A percentile compares a stretch with the other conserved stretches of the same genome.
phyloP scores from a whole-genome alignment of 2,113 vertebrate species.

The Guaruba guarouba region DNA sequence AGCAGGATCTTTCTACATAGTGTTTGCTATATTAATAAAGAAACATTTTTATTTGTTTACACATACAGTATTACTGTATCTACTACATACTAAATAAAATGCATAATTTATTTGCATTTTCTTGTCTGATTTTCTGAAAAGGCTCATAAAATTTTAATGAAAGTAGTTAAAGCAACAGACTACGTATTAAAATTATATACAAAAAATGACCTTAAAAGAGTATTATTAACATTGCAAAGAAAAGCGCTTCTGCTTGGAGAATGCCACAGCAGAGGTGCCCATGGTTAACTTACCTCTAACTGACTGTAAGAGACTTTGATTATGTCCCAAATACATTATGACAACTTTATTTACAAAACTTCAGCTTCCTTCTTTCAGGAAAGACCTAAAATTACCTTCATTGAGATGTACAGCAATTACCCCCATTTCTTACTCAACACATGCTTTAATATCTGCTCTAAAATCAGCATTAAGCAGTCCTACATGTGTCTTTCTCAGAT shows the following conservation, averaged over 20 bases:
- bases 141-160: conserved; percentile 44
- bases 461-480: neutral
- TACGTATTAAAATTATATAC: neutral
- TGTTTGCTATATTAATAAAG: conserved; percentile 15
- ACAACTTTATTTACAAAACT: neutral
- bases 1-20: neutral
- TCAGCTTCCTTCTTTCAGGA: neutral
- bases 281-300: neutral
- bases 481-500: neutral
- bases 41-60: conserved; percentile 41
- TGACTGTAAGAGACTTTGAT: neutral
- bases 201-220: conserved; percentile 10
- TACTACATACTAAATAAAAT: conserved; percentile 39
- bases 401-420: neutral
- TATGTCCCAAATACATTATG: neutral
- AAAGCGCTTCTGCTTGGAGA: neutral
- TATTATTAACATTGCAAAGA: neutral
- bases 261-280: neutral
- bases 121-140: conserved; percentile 42
- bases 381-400: neutral
- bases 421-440: neutral
- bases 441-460: neutral
- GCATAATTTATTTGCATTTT: conserved; percentile 53
- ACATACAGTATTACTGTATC: conserved; percentile 15
- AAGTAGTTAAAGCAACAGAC: conserved; percentile 2